Conservation (phyloP, 2,113 vertebrate genomes). For the Forbesichthys agassizii region DNA sequence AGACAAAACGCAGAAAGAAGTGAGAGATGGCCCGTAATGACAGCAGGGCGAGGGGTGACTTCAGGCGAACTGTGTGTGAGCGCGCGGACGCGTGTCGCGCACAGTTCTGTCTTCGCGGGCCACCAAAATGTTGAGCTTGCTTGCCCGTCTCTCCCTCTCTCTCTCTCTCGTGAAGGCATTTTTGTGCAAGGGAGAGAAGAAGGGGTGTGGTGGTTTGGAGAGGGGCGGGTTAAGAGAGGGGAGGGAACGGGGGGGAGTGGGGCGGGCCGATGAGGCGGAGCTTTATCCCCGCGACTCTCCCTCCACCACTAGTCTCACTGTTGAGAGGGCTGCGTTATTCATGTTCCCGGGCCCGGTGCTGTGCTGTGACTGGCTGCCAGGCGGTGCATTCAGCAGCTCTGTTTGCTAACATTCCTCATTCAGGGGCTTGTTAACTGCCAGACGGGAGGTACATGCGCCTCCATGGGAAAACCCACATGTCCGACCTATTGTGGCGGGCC, state of each 20-base stretch:
- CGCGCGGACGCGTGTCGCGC: constrained; percentile 1
- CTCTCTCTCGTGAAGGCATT: constrained; percentile 80
- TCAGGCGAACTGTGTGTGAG: constrained; percentile 47
- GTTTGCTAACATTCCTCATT: constrained; percentile 96
- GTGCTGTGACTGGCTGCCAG: constrained; percentile 81
- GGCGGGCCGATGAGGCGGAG: constrained; percentile 53
- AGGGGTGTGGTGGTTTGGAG: constrained; percentile 55
- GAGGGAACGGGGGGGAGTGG: constrained; percentile 22
- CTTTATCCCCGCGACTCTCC: constrained; percentile 21
- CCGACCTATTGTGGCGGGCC: constrained; percentile 83
- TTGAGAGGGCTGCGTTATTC: constrained; percentile 87
- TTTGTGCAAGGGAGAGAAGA: constrained; percentile 66
- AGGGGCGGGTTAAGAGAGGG: constrained; percentile 38
- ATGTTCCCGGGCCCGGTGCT: constrained; percentile 81
- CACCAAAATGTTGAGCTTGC: constrained; percentile 56
- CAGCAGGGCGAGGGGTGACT: constrained; percentile 37
- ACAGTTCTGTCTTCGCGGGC: constrained; percentile 36
- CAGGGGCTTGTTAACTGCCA: constrained; percentile 92
- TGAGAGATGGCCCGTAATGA: constrained; percentile 71
- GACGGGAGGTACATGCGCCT: constrained; percentile 86
- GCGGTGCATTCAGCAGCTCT: constrained; percentile 90
- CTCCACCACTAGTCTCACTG: constrained; percentile 46
- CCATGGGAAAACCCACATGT: constrained; percentile 80
- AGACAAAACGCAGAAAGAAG: constrained; percentile 82
- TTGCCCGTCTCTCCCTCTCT: constrained; percentile 37